Conservation (phyloP, 2,888 invertebrate genomes). For the Lomographa bimaculata region DNA sequence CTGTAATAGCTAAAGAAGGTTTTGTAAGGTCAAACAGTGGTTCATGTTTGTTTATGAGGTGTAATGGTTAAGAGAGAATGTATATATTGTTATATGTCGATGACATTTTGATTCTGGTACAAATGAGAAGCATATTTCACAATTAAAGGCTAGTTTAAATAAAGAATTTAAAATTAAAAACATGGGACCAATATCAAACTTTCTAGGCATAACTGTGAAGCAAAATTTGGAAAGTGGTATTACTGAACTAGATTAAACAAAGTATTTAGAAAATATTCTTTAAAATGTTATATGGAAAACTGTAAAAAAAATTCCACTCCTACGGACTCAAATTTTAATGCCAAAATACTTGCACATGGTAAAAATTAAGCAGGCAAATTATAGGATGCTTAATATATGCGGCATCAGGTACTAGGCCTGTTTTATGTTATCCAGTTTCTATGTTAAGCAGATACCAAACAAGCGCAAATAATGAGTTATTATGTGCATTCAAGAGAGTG, state of each 20-base stretch:
- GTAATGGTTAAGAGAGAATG: neutral
- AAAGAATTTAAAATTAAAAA: constrained; percentile 2
- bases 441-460: neutral
- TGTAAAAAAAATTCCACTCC: neutral
- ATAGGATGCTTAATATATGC: constrained; percentile 5
- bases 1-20: neutral
- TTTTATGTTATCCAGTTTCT: neutral
- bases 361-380: neutral
- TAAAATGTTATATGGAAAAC: neutral
- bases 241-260: constrained; percentile 2
- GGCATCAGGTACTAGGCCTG: constrained; percentile 1
- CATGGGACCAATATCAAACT: constrained; percentile 3
- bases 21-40: no score
- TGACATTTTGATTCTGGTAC: neutral
- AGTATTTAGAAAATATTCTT: constrained; percentile 1
- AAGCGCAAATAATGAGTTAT: neutral
- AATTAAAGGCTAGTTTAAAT: neutral
- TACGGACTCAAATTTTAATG: neutral
- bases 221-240: neutral
- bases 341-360: neutral
- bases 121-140: neutral
- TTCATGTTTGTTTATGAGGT: no score
- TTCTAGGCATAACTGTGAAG: neutral
- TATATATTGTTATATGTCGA: neutral
- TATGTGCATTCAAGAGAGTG: neutral